phyloP scores from a whole-genome alignment of 2,888 invertebrate genomes.

The Meloe dianella region DNA sequence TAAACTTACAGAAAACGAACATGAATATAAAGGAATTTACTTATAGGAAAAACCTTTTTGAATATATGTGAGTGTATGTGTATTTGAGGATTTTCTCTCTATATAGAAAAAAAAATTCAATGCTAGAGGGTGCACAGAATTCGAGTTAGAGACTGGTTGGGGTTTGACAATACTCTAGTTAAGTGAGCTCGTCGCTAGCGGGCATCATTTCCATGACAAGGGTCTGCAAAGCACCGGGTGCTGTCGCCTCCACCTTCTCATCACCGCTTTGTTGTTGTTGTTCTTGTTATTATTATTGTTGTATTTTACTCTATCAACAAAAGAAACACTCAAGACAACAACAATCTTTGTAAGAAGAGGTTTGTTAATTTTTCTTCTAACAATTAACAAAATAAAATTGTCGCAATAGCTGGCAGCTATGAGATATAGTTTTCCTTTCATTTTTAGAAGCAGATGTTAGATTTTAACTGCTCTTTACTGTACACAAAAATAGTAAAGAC shows the following conservation, averaged over 20 bases:
- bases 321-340: neutral
- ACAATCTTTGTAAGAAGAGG: neutral
- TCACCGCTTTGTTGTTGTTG: conserved; percentile 19
- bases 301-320: conserved; percentile 5
- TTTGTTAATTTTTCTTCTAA: neutral
- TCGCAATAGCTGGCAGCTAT: neutral
- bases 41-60: conserved; percentile 16
- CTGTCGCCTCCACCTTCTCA: conserved; percentile 23
- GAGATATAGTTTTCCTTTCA: neutral
- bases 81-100: conserved; percentile 26
- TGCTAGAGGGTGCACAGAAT: conserved; percentile 22
- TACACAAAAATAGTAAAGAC: conserved; percentile 1
- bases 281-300: neutral
- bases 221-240: conserved; percentile 46
- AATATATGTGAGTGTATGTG: conserved; percentile 15
- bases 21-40: neutral
- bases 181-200: conserved; percentile 59
- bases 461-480: neutral
- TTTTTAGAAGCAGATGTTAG: neutral
- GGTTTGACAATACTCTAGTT: conserved; percentile 51
- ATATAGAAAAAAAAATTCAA: conserved; percentile 6
- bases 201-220: conserved; percentile 68
- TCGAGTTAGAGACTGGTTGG: conserved; percentile 35
- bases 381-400: neutral
- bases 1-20: neutral